These are phyloP conservation scores for Planiliza haematocheilus DNA, from an alignment of 2,113 vertebrate genomes.

Conservation along the genomic window DNA sequence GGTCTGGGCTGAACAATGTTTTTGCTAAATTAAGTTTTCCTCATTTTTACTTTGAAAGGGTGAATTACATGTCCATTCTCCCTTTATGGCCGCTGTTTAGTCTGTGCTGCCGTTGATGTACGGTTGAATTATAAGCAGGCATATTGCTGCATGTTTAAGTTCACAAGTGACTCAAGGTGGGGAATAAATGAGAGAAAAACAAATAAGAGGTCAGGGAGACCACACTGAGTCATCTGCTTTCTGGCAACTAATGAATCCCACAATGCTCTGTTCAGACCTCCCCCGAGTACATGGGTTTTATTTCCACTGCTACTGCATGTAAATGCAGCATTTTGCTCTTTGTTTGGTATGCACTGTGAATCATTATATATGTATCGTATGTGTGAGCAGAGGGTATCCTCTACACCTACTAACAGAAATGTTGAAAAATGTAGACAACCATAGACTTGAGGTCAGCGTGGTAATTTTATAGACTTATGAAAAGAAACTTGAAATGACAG, in stretches of 20 bases:
- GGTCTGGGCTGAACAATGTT: conserved; percentile 47
- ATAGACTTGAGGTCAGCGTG: background rate
- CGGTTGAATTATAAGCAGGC: conserved; percentile 68
- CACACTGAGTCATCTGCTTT: conserved; percentile 76
- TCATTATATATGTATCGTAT: conserved; percentile 8
- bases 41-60: conserved; percentile 65
- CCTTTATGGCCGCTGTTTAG: conserved; percentile 41
- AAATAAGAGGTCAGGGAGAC: conserved; percentile 78
- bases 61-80: conserved; percentile 64
- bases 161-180: conserved; percentile 55
- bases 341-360: conserved; percentile 16
- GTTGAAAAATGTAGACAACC: background rate
- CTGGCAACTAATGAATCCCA: conserved; percentile 80
- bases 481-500: background rate
- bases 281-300: conserved; percentile 53
- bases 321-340: conserved; percentile 54
- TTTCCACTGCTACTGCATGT: conserved; percentile 51
- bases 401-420: background rate
- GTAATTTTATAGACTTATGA: conserved; percentile 5
- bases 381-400: conserved; percentile 14
- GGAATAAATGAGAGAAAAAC: conserved; percentile 79
- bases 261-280: conserved; percentile 63
- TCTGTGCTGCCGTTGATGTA: conserved; percentile 55
- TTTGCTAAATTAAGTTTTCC: conserved; percentile 63
- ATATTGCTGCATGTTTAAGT: conserved; percentile 66